Evolutionary conservation across 2,888 invertebrate species (phyloP).

Genomic region (Acleris holmiana): DNA sequence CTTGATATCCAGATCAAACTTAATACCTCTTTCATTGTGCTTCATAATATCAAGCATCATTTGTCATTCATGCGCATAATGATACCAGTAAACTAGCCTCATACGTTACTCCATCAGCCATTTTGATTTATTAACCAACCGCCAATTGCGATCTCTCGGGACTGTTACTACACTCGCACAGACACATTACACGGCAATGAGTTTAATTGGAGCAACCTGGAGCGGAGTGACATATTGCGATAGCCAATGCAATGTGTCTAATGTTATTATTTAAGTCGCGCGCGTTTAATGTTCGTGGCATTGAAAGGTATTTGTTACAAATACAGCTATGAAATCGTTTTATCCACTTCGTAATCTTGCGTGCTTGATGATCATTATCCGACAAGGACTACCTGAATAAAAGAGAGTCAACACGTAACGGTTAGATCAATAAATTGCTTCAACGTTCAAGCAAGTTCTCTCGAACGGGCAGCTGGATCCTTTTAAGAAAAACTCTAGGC

Average conservation of each 20-base stretch:
- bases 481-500: slow-evolving; percentile 41
- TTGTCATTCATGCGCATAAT: slow-evolving; percentile 53
- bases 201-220: slow-evolving; percentile 41
- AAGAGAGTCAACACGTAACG: slow-evolving; percentile 22
- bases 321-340: slow-evolving; percentile 27
- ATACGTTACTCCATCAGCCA: slow-evolving; percentile 52
- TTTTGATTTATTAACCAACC: slow-evolving; percentile 58
- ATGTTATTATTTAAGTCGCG: slow-evolving; percentile 30
- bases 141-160: slow-evolving; percentile 46
- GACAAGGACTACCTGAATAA: slow-evolving; percentile 28
- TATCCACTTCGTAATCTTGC: slow-evolving; percentile 32
- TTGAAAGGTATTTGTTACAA: slow-evolving; percentile 35
- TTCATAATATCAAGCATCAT: slow-evolving; percentile 43
- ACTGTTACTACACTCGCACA: slow-evolving; percentile 45
- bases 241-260: slow-evolving; percentile 34
- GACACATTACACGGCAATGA: slow-evolving; percentile 42
- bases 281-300: slow-evolving; percentile 37
- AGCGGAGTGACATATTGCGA: slow-evolving; percentile 39
- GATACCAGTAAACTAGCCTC: slow-evolving; percentile 38
- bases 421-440: slow-evolving; percentile 19
- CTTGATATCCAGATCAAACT: not conserved
- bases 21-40: not conserved
- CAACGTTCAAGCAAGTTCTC: slow-evolving; percentile 32
- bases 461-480: slow-evolving; percentile 33
- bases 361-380: slow-evolving; percentile 33